A percentile compares a stretch with the other conserved stretches of the same genome.
Conservation (phyloP, 1,140 invertebrate genomes). For the Bombus difficillimus region DNA sequence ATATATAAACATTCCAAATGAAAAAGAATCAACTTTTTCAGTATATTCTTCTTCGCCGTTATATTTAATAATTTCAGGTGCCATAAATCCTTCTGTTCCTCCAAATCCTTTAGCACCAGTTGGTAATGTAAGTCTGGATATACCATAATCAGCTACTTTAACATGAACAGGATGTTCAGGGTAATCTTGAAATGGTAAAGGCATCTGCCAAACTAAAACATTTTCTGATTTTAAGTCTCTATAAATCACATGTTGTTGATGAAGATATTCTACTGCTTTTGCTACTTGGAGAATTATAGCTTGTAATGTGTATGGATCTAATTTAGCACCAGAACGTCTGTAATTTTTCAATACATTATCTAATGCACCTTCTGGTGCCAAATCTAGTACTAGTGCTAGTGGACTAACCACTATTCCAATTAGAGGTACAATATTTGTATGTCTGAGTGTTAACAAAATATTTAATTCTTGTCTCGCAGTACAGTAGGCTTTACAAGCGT, state of each 20-base stretch:
- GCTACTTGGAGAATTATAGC: constrained; percentile 95
- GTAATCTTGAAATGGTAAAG: constrained; percentile 87
- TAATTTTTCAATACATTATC: constrained; percentile 92
- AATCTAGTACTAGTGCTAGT: constrained; percentile 93
- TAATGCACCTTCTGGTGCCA: constrained; percentile 96
- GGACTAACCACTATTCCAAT: constrained; percentile 94
- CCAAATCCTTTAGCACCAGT: constrained; percentile 98
- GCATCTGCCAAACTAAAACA: constrained; percentile 97
- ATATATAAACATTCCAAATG: constrained; percentile 99
- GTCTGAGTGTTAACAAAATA: constrained; percentile 92
- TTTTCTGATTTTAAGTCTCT: constrained; percentile 99
- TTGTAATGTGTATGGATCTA: constrained; percentile 92
- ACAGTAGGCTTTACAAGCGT: constrained; percentile 97
- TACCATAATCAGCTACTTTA: constrained; percentile 98
- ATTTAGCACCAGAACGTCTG: constrained; percentile 90
- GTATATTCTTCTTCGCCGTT: constrained; percentile 99
- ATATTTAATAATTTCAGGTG: constrained; percentile 98
- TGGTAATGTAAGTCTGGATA: constrained; percentile 93
- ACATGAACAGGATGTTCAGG: constrained; percentile 90
- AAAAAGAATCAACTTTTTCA: constrained; percentile 99
- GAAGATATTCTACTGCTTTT: constrained; percentile 97
- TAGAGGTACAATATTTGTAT: constrained; percentile 96
- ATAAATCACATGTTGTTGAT: constrained; percentile 97
- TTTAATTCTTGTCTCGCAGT: constrained; percentile 96
- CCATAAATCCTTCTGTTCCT: constrained; percentile 99